These are phyloP conservation scores for Masticophis lateralis DNA, from an alignment of 2,797 vertebrate species.

Conservation along the genomic window DNA sequence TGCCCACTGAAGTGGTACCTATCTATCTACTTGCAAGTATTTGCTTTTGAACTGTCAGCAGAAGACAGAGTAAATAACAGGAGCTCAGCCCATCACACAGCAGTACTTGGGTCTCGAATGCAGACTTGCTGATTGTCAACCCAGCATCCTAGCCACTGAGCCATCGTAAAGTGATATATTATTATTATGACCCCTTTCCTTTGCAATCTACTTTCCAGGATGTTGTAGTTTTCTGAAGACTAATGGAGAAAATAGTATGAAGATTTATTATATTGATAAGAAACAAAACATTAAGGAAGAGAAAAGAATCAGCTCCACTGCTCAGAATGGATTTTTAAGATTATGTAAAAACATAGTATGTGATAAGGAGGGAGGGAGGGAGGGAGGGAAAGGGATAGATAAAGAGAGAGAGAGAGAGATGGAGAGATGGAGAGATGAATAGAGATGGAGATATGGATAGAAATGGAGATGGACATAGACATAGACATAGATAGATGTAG, in stretches of 20 bases:
- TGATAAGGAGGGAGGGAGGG: neutral
- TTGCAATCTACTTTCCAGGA: no score
- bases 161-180: neutral
- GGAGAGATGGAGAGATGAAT: neutral
- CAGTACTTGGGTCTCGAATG: no score
- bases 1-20: neutral
- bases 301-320: neutral
- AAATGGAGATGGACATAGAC: neutral
- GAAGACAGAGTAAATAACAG: no score
- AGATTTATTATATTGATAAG: neutral
- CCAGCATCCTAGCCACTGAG: no score
- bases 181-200: neutral
- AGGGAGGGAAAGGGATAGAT: neutral
- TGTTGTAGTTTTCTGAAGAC: neutral
- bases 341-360: neutral
- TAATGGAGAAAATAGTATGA: neutral
- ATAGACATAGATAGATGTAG: neutral
- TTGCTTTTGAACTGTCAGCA: neutral
- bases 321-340: neutral
- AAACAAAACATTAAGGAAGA: neutral
- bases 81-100: no score
- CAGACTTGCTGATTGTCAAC: no score
- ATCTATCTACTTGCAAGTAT: neutral
- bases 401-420: no score
- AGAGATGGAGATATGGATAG: neutral